Base-by-base conservation (phyloP, 2,113 vertebrate genomes). In the Nycticryphes semicollaris region DNA sequence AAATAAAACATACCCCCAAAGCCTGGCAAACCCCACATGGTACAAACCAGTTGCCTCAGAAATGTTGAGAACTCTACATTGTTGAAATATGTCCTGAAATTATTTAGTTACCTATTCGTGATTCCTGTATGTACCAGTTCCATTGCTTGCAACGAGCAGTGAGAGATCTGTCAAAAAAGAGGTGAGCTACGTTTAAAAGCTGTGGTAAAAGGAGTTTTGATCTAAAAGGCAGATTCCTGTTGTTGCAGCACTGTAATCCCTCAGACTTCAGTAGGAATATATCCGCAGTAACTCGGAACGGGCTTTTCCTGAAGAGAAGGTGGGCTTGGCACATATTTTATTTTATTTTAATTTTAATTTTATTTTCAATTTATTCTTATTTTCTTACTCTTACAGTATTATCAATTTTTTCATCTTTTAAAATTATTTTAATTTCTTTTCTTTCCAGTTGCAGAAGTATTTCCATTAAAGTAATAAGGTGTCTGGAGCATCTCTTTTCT, bases 81-180 rank as follows among this genome's bases (percentile, higher is more conserved):
- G 50, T 18, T 0, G 0, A 77, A 80, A 30, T 66, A 33, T 6
- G 17, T 62, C 35, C 6, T 27, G 2, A 77, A 73, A 20, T 14
- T 16, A 37, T 59, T 63, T 75, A 56, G 50, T 63, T 75, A 53
- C 17, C 27, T 75, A 30, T 33, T 83, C 9, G n/a, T 37, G 33
- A 18, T 70, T 89, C 6, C 57, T 41, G 2, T 41, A 5, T 25
- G 4, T 86, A 45, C 25, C 15, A 17, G 11, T 72, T 64, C 20
- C 25, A 6, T 47, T 62, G 41, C 56, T 89, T 70, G 33, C 3
- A 2, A 22, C 68, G 63, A 48, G 23, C 47, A 31, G 8, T 66
- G 27, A 79, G 41, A 70, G 14, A 28, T 31, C 23, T 20, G 13
- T 45, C 12, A 28, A 72, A 69, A 72, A 70, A 31, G 24, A 33